phyloP scores from a whole-genome alignment of 2,797 vertebrate species.

The Chelidonichthys spinosus region DNA sequence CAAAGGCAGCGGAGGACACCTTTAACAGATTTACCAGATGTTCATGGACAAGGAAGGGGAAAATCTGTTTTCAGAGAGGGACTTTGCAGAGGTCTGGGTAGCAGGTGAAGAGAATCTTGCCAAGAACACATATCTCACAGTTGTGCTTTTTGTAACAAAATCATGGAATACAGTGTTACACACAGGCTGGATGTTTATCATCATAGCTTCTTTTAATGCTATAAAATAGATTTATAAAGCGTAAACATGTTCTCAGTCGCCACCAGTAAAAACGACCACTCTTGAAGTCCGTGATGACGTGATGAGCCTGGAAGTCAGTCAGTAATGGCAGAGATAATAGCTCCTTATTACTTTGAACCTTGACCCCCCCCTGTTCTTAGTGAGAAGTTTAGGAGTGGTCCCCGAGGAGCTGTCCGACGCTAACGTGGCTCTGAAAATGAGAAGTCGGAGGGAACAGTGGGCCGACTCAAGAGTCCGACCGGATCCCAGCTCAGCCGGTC shows the following conservation, averaged over 20 bases:
- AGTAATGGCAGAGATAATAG: conserved; percentile 76
- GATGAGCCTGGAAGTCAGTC: conserved; percentile 74
- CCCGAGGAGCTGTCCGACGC: conserved; percentile 69
- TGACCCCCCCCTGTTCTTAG: conserved; percentile 70
- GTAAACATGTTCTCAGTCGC: conserved; percentile 32
- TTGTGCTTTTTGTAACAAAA: conserved; percentile 60
- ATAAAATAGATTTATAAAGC: conserved; percentile 37
- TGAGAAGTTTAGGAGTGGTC: conserved; percentile 76
- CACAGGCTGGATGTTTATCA: conserved; percentile 31
- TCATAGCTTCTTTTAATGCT: conserved; percentile 13
- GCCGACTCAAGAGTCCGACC: conserved; percentile 55
- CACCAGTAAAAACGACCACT: conserved; percentile 61
- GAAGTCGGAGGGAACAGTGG: conserved; percentile 81
- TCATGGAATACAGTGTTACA: conserved; percentile 40
- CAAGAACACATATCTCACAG: conserved; percentile 70
- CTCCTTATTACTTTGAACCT: conserved; percentile 79
- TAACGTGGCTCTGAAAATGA: conserved; percentile 64
- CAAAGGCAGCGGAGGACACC: conserved; percentile 76
- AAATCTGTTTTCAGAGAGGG: conserved; percentile 70
- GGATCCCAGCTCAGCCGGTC: conserved; percentile 54
- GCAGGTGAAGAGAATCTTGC: conserved; percentile 78
- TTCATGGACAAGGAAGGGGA: conserved; percentile 61
- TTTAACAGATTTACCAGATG: conserved; percentile 83
- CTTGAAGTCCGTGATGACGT: conserved; percentile 57
- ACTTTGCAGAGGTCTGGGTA: conserved; percentile 76